These are phyloP conservation scores for Venustoraphidia nigricollis DNA, from an alignment of 2,888 invertebrate genomes.

Conservation along the genomic window DNA sequence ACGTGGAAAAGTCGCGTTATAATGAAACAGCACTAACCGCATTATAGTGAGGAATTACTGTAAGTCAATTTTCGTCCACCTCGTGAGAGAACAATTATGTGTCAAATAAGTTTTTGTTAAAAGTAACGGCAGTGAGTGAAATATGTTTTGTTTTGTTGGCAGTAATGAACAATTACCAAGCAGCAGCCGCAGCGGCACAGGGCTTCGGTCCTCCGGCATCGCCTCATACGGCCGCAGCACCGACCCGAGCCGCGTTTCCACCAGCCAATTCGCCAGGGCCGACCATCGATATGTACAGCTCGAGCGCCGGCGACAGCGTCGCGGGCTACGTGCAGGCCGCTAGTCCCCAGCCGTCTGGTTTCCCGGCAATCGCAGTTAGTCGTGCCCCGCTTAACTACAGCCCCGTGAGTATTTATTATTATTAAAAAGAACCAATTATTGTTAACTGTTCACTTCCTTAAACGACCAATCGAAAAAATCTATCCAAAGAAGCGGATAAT, in stretches of 20 bases:
- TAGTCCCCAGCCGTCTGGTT: conserved; percentile 91
- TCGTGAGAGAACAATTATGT: too few species aligned
- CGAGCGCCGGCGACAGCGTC: conserved; percentile 66
- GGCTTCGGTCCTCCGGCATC: conserved; percentile 72
- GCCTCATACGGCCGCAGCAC: conserved; percentile 47
- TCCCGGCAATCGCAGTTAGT: conserved; percentile 86
- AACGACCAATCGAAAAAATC: too few species aligned
- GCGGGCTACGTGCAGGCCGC: conserved; percentile 91
- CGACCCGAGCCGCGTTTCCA: conserved; percentile 57
- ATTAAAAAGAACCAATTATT: conserved; percentile 2
- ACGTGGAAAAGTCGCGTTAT: too few species aligned
- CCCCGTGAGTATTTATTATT: conserved; percentile 52
- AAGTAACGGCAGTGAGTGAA: too few species aligned
- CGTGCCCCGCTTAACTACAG: conserved; percentile 86
- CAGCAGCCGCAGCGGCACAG: conserved; percentile 58
- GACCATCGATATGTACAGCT: conserved; percentile 85
- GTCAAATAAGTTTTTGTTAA: too few species aligned
- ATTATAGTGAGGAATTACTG: too few species aligned
- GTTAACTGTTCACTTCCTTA: too few species aligned
- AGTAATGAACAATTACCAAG: conserved; percentile 96
- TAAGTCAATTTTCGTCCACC: too few species aligned
- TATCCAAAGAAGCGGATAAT: too few species aligned
- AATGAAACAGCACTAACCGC: too few species aligned
- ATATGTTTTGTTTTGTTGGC: conserved; percentile 26
- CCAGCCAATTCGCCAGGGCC: conserved; percentile 86